Base-by-base conservation (phyloP, 2,888 invertebrate genomes). In the Melangyna quadrimaculata region DNA sequence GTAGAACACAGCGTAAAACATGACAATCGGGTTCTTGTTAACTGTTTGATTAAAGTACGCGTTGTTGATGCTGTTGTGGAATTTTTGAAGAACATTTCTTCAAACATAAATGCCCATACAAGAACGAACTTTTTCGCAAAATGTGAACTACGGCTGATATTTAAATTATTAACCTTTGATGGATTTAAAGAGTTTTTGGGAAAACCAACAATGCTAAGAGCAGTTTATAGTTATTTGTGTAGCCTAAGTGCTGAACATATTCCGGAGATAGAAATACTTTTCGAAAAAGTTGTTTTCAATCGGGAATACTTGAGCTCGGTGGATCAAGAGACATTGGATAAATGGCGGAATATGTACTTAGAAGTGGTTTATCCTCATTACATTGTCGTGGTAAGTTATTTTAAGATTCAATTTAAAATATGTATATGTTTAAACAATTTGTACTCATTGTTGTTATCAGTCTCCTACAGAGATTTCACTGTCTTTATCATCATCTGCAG, bases 241-340 rank as follows among this genome's bases (percentile, higher is more conserved):
- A 93, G 94, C 75, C 92, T 95, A 87, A 93, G 94, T 82, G 91
- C 92, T 1, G 94, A 95, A 87, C 94, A 94, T 88, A 93, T 93
- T 88, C 88, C 89, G 40, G 94, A 94, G 88, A 91, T 95, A 14
- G 93, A 94, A 87, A 93, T 91, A 88, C 89, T 95, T 9, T 94
- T 95, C 69, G 92, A 93, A 51, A 92, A 93, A 72, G 93, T 95
- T 10, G 93, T 95, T 19, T 95, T 95, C 88, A 94, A 94, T 89
- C 92, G 92, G 12, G 89, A 93, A 37, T 95, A 94, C 92, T 94
- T 94, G 88, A 87, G 89, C 5, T 93, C 94, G 53, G 92, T 94
- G 69, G 94, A 94, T 87, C 92, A 93, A 71, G 91, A 94, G 24
- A 90, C 95, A 0, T 84, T 91, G 83, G 92, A 93, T 87, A 92